Evolutionary conservation across 1,140 invertebrate species (phyloP), one percentile per base, ranked within the genome.

Genomic region (Drosophila kanapiae): DNA sequence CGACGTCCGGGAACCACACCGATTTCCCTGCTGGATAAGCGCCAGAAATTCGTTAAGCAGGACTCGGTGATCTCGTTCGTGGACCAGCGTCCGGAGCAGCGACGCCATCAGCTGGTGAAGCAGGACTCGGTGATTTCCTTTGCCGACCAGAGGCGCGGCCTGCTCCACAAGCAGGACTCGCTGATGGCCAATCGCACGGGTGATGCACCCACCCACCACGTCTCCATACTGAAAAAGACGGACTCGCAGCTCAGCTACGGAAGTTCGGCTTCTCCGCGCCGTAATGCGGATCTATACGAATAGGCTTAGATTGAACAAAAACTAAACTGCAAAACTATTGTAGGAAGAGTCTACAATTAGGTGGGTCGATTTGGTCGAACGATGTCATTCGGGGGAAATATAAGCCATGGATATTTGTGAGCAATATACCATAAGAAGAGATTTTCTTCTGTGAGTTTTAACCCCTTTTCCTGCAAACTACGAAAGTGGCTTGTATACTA

Each of bases 81-180:
- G 18, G 92, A 93, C 60, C 90, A 92, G 69, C 85, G 92, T 31
- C 92, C 91, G 13, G 92, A 92, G 47, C 81, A 86, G 7, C 78
- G 91, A 31, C 83, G 92, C 7, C 92, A 93, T 62, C 91, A 92
- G 59, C 68, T 93, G 29, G 92, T 93, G 0, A 93, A 93, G 45
- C 92, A 93, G 75, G 92, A 93, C 40, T 93, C 92, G 35, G 92
- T 93, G 11, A 93, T 93, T 37, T 93, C 92, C 27, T 93, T 93
- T 53, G 92, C 92, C 49, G 92, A 93, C 62, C 91, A 93, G 63
- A 84, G 82, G 9, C 90, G 92, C 6, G 83, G 92, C 0, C 42
- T 88, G 9, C 85, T 93, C 18, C 79, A 86, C 47, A 93, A 93
- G 43, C 92, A 93, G 74, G 92, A 93, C 38, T 93, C 92, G 10